Percentiles rank a stretch among this genome's conserved stretches.
phyloP scores from a whole-genome alignment of 2,113 vertebrate genomes.

The Pseudorectes ferrugineus region DNA sequence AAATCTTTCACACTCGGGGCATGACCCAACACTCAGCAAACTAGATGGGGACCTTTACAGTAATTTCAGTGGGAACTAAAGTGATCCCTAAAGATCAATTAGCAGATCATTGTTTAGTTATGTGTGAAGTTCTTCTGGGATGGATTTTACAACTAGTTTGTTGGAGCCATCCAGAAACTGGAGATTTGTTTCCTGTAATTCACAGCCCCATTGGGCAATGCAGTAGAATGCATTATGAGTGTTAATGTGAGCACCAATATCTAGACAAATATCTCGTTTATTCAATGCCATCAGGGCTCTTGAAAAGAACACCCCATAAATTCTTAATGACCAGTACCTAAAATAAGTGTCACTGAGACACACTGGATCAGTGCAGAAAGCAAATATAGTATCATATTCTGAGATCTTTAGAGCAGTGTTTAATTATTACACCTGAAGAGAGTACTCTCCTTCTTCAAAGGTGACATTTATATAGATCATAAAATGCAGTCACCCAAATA shows the following conservation, averaged over 20 bases:
- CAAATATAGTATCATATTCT: neutral
- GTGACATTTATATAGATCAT: neutral
- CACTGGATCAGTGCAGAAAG: neutral
- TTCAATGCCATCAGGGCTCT: neutral
- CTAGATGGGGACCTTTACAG: neutral
- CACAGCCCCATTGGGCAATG: neutral
- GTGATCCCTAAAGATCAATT: neutral
- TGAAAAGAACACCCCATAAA: conserved; percentile 11
- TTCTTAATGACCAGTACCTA: conserved; percentile 20
- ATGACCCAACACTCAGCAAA: neutral
- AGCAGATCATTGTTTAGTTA: neutral
- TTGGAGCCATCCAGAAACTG: neutral
- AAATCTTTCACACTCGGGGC: neutral
- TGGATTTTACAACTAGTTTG: neutral
- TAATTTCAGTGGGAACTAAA: neutral
- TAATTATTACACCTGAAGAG: neutral
- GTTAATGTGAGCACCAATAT: neutral
- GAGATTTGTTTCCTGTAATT: neutral
- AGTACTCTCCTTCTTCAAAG: neutral
- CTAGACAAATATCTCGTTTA: neutral
- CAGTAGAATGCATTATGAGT: neutral
- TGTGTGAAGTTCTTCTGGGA: neutral
- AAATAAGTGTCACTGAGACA: neutral
- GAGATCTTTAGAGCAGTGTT: neutral
- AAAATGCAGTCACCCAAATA: neutral